These are phyloP conservation scores for Nebria brevicollis DNA, from an alignment of 2,888 invertebrate species.

Conservation along the genomic window DNA sequence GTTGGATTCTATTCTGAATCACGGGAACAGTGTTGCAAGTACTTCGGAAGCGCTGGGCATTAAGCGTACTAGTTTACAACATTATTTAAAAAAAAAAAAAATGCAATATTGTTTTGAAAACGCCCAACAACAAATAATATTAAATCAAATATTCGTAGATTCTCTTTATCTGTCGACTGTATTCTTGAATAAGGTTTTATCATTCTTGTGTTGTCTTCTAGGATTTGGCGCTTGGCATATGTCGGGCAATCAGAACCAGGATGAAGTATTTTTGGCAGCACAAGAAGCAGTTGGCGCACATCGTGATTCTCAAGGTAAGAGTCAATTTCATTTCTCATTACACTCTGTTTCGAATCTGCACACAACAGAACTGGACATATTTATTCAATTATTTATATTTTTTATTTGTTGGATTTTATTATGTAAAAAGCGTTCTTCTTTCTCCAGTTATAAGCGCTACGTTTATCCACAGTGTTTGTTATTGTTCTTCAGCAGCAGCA, in stretches of 20 bases:
- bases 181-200: slow-evolving; percentile 21
- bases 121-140: slow-evolving; percentile 30
- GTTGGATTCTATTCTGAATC: slow-evolving; percentile 65
- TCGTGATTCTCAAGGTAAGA: slow-evolving; percentile 93
- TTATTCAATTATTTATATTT: neutral
- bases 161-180: too few species aligned
- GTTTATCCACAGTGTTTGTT: too few species aligned
- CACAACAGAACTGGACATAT: slow-evolving; percentile 8
- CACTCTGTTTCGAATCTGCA: slow-evolving; percentile 45
- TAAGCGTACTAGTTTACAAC: slow-evolving; percentile 66
- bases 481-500: too few species aligned
- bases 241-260: slow-evolving; percentile 82
- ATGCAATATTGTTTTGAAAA: slow-evolving; percentile 64
- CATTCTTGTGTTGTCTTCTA: slow-evolving; percentile 60
- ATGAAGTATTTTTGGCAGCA: slow-evolving; percentile 85
- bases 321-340: slow-evolving; percentile 61
- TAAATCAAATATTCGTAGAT: neutral
- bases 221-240: slow-evolving; percentile 89
- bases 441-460: too few species aligned
- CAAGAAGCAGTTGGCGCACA: slow-evolving; percentile 81
- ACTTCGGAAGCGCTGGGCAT: slow-evolving; percentile 66
- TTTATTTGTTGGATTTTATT: neutral
- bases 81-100: slow-evolving; percentile 67
- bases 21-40: slow-evolving; percentile 65
- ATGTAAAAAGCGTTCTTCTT: too few species aligned